phyloP scores from a whole-genome alignment of 30 jellyfish, hydroid and myxozoan genomes.

The Aurelia coerulea region DNA sequence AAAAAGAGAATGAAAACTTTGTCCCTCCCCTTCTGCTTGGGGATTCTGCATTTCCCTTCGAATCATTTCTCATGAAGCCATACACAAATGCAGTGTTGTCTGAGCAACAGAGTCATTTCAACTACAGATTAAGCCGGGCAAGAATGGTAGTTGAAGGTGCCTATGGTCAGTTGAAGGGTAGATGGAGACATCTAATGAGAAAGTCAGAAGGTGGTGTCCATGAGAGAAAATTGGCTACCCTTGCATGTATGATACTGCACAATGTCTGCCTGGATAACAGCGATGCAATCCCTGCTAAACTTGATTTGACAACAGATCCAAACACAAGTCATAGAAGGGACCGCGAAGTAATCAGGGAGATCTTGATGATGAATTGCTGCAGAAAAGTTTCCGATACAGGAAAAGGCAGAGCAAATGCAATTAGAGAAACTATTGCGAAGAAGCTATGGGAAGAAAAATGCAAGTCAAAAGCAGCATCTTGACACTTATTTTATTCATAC shows the following conservation, averaged over 20 bases:
- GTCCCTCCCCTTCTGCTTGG: constrained; percentile 71
- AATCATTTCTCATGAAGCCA: constrained; percentile 61
- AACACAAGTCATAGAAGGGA: constrained; percentile 36
- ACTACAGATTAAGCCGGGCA: constrained; percentile 90
- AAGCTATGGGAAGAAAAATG: constrained; percentile 20
- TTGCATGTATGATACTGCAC: constrained; percentile 73
- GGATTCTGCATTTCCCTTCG: constrained; percentile 76
- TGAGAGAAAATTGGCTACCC: constrained; percentile 58
- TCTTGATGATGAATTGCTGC: constrained; percentile 32
- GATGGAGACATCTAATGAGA: constrained; percentile 53
- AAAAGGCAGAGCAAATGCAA: neutral
- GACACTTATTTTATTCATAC: too few relatives aligned
- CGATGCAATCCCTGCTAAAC: constrained; percentile 51
- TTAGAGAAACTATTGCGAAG: constrained; percentile 11
- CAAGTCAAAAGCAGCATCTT: neutral
- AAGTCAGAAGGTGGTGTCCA: constrained; percentile 69
- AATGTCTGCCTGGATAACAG: constrained; percentile 63
- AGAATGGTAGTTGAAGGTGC: constrained; percentile 81
- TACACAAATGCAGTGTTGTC: constrained; percentile 75
- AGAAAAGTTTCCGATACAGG: neutral
- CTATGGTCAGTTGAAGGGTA: constrained; percentile 75
- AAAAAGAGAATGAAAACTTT: constrained; percentile 8
- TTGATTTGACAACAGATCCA: constrained; percentile 62
- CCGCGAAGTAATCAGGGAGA: constrained; percentile 27
- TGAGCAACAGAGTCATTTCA: constrained; percentile 66